Evolutionary conservation across 2,888 invertebrate species (phyloP).

Genomic region (Podotricha telesiphe): DNA sequence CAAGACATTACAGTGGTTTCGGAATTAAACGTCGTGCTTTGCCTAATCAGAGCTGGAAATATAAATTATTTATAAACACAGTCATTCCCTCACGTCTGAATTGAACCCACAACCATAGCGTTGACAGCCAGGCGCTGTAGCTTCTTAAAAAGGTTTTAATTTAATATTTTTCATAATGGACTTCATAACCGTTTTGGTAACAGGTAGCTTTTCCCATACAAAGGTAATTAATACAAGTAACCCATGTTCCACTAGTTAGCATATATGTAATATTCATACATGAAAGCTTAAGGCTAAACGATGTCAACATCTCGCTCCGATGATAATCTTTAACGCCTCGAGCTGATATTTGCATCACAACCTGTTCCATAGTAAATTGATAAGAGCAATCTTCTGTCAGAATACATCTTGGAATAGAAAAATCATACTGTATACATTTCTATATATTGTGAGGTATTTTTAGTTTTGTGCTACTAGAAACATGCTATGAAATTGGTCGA

Average conservation of each 20-base stretch:
- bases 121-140: too few relatives aligned
- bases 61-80: too few relatives aligned
- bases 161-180: too few relatives aligned
- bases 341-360: constrained; percentile 34
- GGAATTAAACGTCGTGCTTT: too few relatives aligned
- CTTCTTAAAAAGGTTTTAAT: background rate
- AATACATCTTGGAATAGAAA: constrained; percentile 27
- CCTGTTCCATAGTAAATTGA: constrained; percentile 35
- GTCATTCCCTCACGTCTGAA: too few relatives aligned
- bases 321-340: constrained; percentile 41
- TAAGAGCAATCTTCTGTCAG: constrained; percentile 30
- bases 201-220: constrained; percentile 2
- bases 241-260: constrained; percentile 12
- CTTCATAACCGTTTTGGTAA: too few relatives aligned
- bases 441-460: background rate
- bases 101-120: too few relatives aligned
- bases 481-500: background rate
- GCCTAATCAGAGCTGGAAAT: too few relatives aligned
- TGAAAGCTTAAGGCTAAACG: constrained; percentile 31
- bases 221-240: constrained; percentile 18
- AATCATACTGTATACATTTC: constrained; percentile 4
- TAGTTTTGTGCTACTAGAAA: too few relatives aligned
- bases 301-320: constrained; percentile 35
- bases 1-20: too few relatives aligned
- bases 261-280: constrained; percentile 28